Evolutionary conservation across 53 echinoderm and acorn worm species (phyloP).

Genomic region (Hippasteria phrygiana): DNA sequence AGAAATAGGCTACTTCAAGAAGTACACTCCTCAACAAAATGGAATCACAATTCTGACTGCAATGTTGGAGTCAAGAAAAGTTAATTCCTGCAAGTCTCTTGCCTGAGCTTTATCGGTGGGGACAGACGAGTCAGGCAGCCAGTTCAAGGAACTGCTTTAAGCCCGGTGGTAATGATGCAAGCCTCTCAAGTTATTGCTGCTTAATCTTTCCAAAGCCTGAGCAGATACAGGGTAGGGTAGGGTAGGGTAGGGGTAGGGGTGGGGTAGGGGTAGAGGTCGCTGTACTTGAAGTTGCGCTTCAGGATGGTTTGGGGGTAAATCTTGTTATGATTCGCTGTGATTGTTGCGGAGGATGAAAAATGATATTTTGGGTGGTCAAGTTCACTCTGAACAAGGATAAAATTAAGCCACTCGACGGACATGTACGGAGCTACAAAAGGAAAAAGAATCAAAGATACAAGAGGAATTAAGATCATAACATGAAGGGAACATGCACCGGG

Average conservation of each 20-base stretch:
- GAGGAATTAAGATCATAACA: too few species aligned
- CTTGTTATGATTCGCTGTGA: neutral
- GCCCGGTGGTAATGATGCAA: slow-evolving; percentile 35
- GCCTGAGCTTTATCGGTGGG: slow-evolving; percentile 1
- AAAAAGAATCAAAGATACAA: too few species aligned
- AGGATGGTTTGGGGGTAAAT: neutral
- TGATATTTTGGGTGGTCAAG: neutral
- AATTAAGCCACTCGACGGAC: too few species aligned
- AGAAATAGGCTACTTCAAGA: too few species aligned
- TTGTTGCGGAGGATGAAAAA: too few species aligned
- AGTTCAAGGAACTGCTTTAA: slow-evolving; percentile 14
- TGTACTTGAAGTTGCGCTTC: neutral
- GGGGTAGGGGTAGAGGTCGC: neutral
- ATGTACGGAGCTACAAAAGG: too few species aligned
- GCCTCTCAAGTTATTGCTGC: slow-evolving; percentile 22
- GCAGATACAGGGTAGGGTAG: slow-evolving; percentile 21
- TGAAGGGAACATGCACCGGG: too few species aligned
- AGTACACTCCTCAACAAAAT: too few species aligned
- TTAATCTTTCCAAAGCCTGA: slow-evolving; percentile 17
- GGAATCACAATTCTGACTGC: too few species aligned
- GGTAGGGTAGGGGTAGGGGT: neutral
- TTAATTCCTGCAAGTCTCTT: neutral
- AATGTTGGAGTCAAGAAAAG: too few species aligned
- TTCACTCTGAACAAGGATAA: too few species aligned
- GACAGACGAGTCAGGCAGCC: neutral